A percentile compares a stretch with the other conserved stretches of the same genome.
phyloP scores from a whole-genome alignment of 2,888 invertebrate species.

The Torymus tubicola region DNA sequence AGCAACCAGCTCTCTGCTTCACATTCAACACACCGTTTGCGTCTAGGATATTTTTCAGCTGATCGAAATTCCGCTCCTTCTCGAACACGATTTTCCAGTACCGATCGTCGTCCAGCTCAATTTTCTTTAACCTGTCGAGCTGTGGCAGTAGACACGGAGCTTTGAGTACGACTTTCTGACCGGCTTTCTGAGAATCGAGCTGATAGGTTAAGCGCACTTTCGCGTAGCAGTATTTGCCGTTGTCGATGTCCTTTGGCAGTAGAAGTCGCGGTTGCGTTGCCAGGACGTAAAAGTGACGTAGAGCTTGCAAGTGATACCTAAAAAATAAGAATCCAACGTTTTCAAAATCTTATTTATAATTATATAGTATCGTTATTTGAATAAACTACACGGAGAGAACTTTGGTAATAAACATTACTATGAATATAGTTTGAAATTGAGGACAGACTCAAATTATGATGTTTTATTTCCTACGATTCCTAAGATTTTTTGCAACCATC shows the following conservation, averaged over 20 bases:
- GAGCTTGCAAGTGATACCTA: conserved; percentile 97
- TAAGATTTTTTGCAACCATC: too few relatives aligned
- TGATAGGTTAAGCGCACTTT: conserved; percentile 79
- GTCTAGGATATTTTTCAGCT: conserved; percentile 83
- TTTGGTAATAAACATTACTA: too few relatives aligned
- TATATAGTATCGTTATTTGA: too few relatives aligned
- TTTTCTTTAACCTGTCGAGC: conserved; percentile 84
- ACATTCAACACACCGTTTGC: conserved; percentile 87
- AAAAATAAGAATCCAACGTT: conserved; percentile 57
- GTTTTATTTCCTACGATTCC: too few relatives aligned
- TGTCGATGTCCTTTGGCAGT: conserved; percentile 90
- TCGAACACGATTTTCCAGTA: conserved; percentile 95
- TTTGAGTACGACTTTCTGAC: conserved; percentile 80
- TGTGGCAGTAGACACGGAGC: conserved; percentile 94
- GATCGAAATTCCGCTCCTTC: conserved; percentile 89
- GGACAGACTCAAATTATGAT: too few relatives aligned
- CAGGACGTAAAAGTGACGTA: conserved; percentile 96
- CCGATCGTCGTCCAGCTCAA: conserved; percentile 88
- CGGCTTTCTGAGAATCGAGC: conserved; percentile 76
- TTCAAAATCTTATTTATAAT: background rate
- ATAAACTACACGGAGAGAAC: too few relatives aligned
- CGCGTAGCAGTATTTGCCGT: conserved; percentile 88
- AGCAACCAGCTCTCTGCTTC: conserved; percentile 92
- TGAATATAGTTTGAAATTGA: too few relatives aligned
- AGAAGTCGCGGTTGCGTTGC: conserved; percentile 94